Base-by-base conservation (phyloP, 2,888 invertebrate genomes). In the Cheilosia variabilis region DNA sequence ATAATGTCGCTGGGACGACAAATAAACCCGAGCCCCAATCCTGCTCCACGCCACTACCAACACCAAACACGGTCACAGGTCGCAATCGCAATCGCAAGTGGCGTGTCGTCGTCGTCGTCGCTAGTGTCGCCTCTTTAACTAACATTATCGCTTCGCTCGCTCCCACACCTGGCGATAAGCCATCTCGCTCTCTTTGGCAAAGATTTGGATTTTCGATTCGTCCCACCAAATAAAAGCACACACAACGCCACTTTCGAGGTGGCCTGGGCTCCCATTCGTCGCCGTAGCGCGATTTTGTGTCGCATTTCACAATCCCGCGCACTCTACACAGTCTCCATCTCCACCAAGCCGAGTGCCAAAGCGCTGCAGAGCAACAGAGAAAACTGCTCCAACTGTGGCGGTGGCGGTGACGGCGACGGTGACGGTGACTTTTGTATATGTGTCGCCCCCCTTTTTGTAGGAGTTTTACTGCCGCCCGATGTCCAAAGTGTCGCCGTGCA, bases 251-350 rank as follows among this genome's bases (percentile, higher is more conserved):
- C 62, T 86, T 81, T 52, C 68, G 68, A 77, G 86, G 86, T 69
- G 81, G 86, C 57, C 86, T 86, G 86, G 81, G 60, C 76, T 86
- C 86, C 81, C 86, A 86, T 86, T 86, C 81, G 86, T 86, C 81
- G 86, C 72, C 63, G 65, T 72, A 68, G 60, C 76, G 62, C 72
- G 57, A 81, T 86, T 86, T 81, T 76, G 62, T 86, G 81, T 86
- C 86, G 80, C 81, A 86, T 81, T 72, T 50, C 80, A 66, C 81
- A 66, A 81, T 72, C 76, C 76, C 81, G 86, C 81, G 80, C 81
- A 86, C 81, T 77, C 86, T 31, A 31, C 9, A 31, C 27, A 27
- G 27, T 27, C 27, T 0, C 6, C 27, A 22, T 22, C 22, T 1
- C 22, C 6, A 27, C 75, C 68, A 77, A 72, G 53, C 57, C 76